Evolutionary conservation across 2,797 vertebrate species (phyloP), one percentile per base, ranked within the genome.

Genomic region (Podargus strigoides): DNA sequence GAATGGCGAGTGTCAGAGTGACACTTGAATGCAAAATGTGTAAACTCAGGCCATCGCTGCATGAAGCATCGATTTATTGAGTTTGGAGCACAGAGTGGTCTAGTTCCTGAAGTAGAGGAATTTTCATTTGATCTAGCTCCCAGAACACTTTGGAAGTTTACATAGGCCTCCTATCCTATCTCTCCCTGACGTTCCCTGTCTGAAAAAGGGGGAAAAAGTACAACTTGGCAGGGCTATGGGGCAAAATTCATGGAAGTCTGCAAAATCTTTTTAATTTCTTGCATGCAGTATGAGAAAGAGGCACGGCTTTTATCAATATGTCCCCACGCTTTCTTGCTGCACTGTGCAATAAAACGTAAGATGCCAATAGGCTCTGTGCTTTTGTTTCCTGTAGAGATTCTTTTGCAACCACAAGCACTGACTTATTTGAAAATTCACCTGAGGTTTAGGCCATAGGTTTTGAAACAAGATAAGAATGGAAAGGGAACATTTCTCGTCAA

Each of bases 401-500:
- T 49, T 84, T 79, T 70, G 70, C 69, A 92, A 39, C 44, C 84
- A 36, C 1, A 1, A 89, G 46, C 0, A 0, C 68, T 89, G 72
- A 15, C 37, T 90, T 77, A 68, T 82, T 88, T 90, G 85, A 90
- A 93, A 96, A 93, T 79, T 82, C 91, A 94, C 80, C 74, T 50
- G 91, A 90, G 70, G 67, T 86, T 93, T 89, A 85, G 70, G 49
- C 85, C 83, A 66, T 15, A 77, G 77, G 63, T 77, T 93, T 77
- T 72, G 91, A 91, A 96, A 93, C 80, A 89, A 90, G 94, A 90
- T 90, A 62, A 93, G 86, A 90, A 58, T 16, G 28, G 81, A 85
- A 82, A 77, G 44, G 83, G 75, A 91, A 72, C 70, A 15, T 74
- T 85, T 87, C 56, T 79, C 74, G n/a, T 91, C 87, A 79, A 93